phyloP scores from a whole-genome alignment of 2,888 invertebrate genomes.

The Girardia tigrina region DNA sequence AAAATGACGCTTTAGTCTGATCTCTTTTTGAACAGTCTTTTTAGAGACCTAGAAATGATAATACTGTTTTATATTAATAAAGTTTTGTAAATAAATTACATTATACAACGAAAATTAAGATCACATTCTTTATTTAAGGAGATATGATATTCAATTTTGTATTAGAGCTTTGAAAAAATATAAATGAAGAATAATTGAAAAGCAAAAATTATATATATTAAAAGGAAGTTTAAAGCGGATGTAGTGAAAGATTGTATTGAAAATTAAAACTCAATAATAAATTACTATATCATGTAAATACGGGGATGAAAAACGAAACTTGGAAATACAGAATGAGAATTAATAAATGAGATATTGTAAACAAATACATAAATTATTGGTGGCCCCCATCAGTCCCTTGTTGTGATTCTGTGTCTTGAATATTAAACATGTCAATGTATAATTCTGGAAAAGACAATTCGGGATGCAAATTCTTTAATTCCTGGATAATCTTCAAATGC shows the following conservation, averaged over 20 bases:
- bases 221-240: neutral
- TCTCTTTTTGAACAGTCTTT: too few species aligned
- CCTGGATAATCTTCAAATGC: neutral
- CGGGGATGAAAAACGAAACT: neutral
- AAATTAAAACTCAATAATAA: constrained; percentile 23
- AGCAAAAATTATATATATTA: too few species aligned
- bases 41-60: too few species aligned
- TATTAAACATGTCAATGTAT: constrained; percentile 31
- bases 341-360: neutral
- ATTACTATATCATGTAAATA: neutral
- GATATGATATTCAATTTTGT: too few species aligned
- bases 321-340: neutral
- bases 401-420: neutral
- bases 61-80: too few species aligned
- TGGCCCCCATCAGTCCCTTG: neutral
- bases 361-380: neutral
- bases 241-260: constrained; percentile 7
- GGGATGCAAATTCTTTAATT: constrained; percentile 8
- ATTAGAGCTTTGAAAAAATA: too few species aligned
- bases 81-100: too few species aligned
- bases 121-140: too few species aligned
- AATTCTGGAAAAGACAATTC: constrained; percentile 21
- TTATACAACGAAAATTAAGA: too few species aligned
- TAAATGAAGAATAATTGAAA: too few species aligned
- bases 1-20: too few species aligned